A percentile compares a stretch with the other conserved stretches of the same genome.
These are phyloP conservation scores for Gryllus bimaculatus DNA, from an alignment of 1,140 invertebrate species.

Conservation along the genomic window DNA sequence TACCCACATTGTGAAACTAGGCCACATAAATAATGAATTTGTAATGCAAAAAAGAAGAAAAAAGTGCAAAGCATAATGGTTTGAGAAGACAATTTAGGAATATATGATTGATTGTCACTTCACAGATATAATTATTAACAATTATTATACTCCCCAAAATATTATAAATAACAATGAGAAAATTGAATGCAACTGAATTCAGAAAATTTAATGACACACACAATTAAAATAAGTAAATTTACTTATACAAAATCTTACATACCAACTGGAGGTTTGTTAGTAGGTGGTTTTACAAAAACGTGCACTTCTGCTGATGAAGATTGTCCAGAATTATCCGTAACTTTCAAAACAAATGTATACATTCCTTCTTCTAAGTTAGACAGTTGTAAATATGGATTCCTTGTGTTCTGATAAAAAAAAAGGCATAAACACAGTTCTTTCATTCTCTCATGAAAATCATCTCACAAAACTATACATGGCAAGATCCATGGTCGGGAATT, in stretches of 20 bases:
- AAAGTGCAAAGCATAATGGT: no score
- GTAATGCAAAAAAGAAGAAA: no score
- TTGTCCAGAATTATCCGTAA: constrained; percentile 82
- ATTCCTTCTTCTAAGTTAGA: constrained; percentile 87
- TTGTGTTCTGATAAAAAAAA: constrained; percentile 52
- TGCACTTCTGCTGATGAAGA: constrained; percentile 76
- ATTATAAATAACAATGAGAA: no score
- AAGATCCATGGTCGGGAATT: background rate
- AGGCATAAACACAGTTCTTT: background rate
- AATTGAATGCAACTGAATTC: no score
- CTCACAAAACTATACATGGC: background rate
- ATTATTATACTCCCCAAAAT: no score
- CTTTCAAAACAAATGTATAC: constrained; percentile 88
- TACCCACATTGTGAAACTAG: no score
- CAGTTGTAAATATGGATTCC: constrained; percentile 75
- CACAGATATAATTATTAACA: no score
- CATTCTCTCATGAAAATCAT: background rate
- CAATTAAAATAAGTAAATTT: background rate
- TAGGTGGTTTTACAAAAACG: constrained; percentile 86
- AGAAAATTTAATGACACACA: no score
- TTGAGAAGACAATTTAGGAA: no score
- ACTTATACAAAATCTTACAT: constrained; percentile 19
- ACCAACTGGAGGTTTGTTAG: constrained; percentile 72
- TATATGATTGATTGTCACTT: no score
- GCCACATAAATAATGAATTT: no score